Base-by-base conservation (phyloP, 2,113 vertebrate genomes). In the Coryphaenoides rupestris region DNA sequence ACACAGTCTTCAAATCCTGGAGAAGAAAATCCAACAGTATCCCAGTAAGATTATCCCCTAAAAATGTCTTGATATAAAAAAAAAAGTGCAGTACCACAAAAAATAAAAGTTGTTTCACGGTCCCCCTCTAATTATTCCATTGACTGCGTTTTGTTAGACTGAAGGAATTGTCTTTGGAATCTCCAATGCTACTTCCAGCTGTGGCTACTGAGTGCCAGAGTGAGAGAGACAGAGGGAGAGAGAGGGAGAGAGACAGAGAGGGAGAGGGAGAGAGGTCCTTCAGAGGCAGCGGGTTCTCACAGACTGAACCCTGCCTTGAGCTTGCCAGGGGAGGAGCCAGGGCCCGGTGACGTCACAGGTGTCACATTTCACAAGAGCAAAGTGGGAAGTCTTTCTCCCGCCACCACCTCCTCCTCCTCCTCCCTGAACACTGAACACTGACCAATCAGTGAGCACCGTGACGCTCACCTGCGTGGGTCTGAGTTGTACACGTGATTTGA, bases 281-380 rank as follows among this genome's bases (percentile, higher is more conserved):
- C 78, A 70, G 76, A 74, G 88, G 76, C 84, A 79, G 68, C 66
- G 86, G 84, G 83, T 74, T 81, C 86, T 87, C 84, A 84, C 84
- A 86, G 77, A 88, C 86, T 87, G 84, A 87, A 76, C 63, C 33
- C 69, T 65, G 74, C 50, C 71, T 69, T 7, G 79, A 65, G 77
- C 63, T 59, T 68, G 65, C 72, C 72, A 70, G 33, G 79, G 68
- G 76, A 78, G 72, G 88, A 84, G 88, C 78, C 86, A 86, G 82
- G 66, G 74, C 86, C 82, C 77, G 54, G 84, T 88, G 88, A 89
- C 87, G 88, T 91, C 91, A 91, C 75, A 50, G 77, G 88, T 87
- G 82, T 90, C 76, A 64, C 28, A 72, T 89, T 86, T 88, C 88
- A 83, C 23, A 40, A 65, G 13, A 10, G 73, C 46, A 69, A 61